These are phyloP conservation scores for Dolomedes plantarius DNA, from an alignment of 2,888 invertebrate species.

Conservation along the genomic window DNA sequence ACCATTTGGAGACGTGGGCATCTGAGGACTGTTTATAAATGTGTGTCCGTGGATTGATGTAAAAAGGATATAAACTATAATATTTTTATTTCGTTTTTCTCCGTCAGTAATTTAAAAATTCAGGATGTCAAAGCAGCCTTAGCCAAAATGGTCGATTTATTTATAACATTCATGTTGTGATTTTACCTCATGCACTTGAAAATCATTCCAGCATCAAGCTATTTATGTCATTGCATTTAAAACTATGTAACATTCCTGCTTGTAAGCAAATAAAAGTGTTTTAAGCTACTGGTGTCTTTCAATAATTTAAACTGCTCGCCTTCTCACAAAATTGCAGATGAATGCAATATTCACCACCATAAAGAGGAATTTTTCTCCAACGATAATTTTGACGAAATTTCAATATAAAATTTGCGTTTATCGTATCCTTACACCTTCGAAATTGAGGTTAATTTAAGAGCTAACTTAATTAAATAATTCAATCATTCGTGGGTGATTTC, in stretches of 20 bases:
- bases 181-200: slow-evolving; percentile 59
- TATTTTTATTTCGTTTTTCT: neutral
- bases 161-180: slow-evolving; percentile 61
- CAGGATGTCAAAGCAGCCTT: slow-evolving; percentile 9
- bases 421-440: too few species aligned
- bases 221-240: slow-evolving; percentile 70
- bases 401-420: too few species aligned
- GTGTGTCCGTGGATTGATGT: neutral
- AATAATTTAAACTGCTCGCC: too few species aligned
- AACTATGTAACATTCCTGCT: slow-evolving; percentile 63
- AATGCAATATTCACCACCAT: too few species aligned
- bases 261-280: slow-evolving; percentile 58
- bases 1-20: slow-evolving; percentile 28
- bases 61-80: too few species aligned
- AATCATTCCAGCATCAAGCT: slow-evolving; percentile 69
- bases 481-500: too few species aligned
- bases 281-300: neutral
- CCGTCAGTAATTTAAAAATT: neutral
- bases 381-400: too few species aligned
- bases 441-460: too few species aligned
- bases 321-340: too few species aligned
- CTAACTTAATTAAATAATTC: too few species aligned
- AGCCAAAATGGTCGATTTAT: slow-evolving; percentile 48
- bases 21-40: neutral
- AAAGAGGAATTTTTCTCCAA: too few species aligned